A percentile compares a stretch with the other conserved stretches of the same genome.
Conservation (phyloP, 2,797 vertebrate species). For the Cossypha polioptera region DNA sequence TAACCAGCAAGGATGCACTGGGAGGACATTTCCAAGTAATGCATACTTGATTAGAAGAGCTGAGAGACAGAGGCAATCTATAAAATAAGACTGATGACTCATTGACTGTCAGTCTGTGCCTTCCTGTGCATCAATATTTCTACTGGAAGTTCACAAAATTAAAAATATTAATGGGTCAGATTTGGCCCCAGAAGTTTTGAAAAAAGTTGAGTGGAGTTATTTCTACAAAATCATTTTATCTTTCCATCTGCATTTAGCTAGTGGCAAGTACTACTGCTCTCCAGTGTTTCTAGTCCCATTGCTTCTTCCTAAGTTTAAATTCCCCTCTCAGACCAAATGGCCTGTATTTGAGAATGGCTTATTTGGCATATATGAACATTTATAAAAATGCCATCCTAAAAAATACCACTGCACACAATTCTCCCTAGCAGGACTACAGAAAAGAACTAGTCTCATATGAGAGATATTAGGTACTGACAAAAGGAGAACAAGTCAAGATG, state of each 20-base stretch:
- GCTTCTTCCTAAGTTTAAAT: not conserved
- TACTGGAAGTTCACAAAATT: not conserved
- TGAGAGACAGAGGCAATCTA: not conserved
- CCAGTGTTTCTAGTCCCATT: not conserved
- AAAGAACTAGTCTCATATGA: not conserved
- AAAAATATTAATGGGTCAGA: not conserved
- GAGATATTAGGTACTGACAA: not conserved
- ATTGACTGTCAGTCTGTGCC: not conserved
- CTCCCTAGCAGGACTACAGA: not conserved
- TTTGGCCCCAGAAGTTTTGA: not conserved
- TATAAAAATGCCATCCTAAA: not conserved
- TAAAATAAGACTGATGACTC: conserved; percentile 35
- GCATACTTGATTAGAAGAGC: conserved; percentile 5
- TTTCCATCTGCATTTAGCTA: not conserved
- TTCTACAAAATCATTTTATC: not conserved
- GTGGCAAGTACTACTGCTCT: not conserved
- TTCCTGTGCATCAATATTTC: not conserved
- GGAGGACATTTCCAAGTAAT: conserved; percentile 8
- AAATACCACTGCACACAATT: not conserved
- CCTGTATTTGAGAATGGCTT: not conserved
- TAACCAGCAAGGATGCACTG: not conserved
- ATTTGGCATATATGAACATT: not conserved
- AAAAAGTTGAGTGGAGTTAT: not conserved
- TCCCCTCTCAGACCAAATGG: not conserved
- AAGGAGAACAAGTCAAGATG: not conserved